A percentile compares a stretch with the other conserved stretches of the same genome.
phyloP scores from a whole-genome alignment of 2,113 vertebrate species.

The Pollimyrus isidori region DNA sequence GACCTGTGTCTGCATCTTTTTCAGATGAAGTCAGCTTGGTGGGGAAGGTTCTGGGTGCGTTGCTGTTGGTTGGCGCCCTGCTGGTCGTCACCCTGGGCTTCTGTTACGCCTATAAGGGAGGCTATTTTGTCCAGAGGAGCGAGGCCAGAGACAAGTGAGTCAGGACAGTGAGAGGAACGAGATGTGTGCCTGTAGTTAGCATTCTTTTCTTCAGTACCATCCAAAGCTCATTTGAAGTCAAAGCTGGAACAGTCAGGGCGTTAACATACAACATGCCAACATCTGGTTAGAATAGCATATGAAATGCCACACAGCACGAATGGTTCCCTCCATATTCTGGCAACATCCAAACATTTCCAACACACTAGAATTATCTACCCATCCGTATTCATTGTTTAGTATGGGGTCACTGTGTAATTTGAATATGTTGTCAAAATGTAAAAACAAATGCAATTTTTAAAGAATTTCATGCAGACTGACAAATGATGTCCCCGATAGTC shows the following conservation, averaged over 20 bases:
- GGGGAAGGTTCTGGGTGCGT: constrained; percentile 75
- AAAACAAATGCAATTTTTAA: not conserved
- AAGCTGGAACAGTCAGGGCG: not conserved
- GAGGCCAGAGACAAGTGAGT: constrained; percentile 76
- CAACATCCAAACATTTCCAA: not conserved
- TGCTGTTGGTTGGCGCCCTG: constrained; percentile 69
- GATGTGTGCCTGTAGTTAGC: not conserved
- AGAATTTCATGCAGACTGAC: not conserved
- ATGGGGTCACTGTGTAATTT: not conserved
- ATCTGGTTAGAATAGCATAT: not conserved
- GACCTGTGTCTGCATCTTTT: constrained; percentile 18
- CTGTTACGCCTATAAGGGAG: constrained; percentile 78
- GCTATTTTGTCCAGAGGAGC: constrained; percentile 73
- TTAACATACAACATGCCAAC: not conserved
- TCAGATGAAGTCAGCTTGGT: constrained; percentile 85
- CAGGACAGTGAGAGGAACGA: not conserved
- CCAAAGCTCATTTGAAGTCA: not conserved
- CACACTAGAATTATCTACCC: not conserved
- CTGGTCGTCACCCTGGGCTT: constrained; percentile 66
- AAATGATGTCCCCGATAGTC: not conserved
- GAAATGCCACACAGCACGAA: not conserved
- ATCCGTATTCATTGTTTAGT: not conserved
- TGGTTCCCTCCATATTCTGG: not conserved
- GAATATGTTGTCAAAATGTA: not conserved
- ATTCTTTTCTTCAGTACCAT: not conserved